Conservation (phyloP, 2,797 vertebrate genomes). For the Premnoplex brunnescens region DNA sequence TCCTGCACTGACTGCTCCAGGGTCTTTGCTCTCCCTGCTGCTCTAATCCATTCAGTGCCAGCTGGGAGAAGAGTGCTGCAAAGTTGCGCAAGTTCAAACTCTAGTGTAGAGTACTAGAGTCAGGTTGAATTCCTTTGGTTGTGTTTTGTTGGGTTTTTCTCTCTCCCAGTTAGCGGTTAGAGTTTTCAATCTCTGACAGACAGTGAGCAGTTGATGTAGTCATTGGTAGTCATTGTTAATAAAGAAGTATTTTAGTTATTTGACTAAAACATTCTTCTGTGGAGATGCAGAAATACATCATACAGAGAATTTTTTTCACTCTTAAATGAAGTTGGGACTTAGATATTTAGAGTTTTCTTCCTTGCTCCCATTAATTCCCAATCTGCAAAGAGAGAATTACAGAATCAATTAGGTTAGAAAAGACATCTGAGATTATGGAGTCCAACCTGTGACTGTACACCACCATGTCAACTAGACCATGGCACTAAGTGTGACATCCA, state of each 20-base stretch:
- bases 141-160: not conserved
- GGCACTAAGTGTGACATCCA: not conserved
- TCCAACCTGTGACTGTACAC: not conserved
- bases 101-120: not conserved
- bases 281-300: not conserved
- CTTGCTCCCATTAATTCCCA: fast-evolving
- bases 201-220: not conserved
- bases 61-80: not conserved
- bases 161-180: fast-evolving
- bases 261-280: not conserved
- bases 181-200: not conserved
- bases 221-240: not conserved
- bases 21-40: too few species aligned
- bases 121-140: not conserved
- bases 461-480: not conserved
- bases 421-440: fast-evolving
- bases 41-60: fast-evolving
- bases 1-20: not conserved
- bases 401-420: not conserved
- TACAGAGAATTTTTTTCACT: not conserved
- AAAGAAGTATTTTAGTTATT: not conserved
- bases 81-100: not conserved
- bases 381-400: not conserved
- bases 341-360: not conserved
- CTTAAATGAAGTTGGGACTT: not conserved